Percentiles rank a stretch among this genome's conserved stretches.
Evolutionary conservation across 1,140 invertebrate species (phyloP).

Genomic region (Papilio polyxenes): DNA sequence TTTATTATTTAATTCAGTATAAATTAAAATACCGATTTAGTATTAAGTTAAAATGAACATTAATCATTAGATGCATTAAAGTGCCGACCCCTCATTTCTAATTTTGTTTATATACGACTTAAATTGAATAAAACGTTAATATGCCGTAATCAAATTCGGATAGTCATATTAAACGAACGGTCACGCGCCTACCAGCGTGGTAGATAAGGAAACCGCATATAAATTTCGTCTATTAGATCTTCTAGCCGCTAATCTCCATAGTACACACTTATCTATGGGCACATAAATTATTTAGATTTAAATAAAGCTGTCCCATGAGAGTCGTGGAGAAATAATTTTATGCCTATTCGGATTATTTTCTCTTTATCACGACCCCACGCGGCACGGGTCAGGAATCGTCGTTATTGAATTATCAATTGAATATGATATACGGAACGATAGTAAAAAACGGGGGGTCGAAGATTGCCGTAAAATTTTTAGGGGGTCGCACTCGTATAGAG

Average conservation of each 20-base stretch:
- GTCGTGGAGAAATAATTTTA: conserved; percentile 70
- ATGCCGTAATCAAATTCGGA: conserved; percentile 64
- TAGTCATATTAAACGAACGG: conserved; percentile 63
- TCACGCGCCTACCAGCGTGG: conserved; percentile 62
- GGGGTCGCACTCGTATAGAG: conserved; percentile 46
- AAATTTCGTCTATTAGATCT: conserved; percentile 72
- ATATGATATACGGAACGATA: conserved; percentile 73
- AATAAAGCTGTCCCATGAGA: conserved; percentile 66
- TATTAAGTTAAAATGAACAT: conserved; percentile 29
- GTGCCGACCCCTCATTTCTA: conserved; percentile 16
- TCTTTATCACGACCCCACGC: conserved; percentile 70
- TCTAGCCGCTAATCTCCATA: conserved; percentile 65
- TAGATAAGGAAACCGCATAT: conserved; percentile 65
- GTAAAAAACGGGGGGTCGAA: conserved; percentile 62
- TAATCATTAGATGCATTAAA: conserved; percentile 3
- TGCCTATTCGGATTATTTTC: conserved; percentile 72
- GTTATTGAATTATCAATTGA: conserved; percentile 79
- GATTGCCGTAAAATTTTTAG: conserved; percentile 68
- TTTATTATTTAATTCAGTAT: background rate
- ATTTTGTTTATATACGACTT: conserved; percentile 37
- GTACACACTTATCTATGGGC: conserved; percentile 59
- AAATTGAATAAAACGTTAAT: conserved; percentile 59
- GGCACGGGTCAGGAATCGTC: conserved; percentile 63
- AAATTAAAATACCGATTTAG: background rate
- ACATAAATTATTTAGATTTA: conserved; percentile 72